Evolutionary conservation across 2,888 invertebrate genomes (phyloP).

Genomic region (Idaea straminata): DNA sequence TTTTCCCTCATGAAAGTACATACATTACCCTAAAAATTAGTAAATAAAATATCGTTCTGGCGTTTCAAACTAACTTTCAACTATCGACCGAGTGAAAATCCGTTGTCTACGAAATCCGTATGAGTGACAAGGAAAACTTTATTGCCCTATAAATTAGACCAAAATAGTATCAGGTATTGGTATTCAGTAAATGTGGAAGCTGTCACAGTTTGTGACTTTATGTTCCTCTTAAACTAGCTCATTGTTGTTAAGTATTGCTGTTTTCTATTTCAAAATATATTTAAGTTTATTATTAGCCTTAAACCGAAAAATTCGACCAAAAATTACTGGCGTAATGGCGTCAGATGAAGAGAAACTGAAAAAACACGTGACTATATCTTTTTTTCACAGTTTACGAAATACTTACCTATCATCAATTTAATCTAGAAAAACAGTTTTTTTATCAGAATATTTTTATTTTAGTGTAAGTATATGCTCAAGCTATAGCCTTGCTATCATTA

Average conservation of each 20-base stretch:
- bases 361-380: too few species aligned
- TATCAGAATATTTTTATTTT: too few species aligned
- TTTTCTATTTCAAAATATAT: constrained; percentile 18
- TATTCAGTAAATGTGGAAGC: constrained; percentile 68
- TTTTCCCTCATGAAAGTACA: too few species aligned
- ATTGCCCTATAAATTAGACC: constrained; percentile 74
- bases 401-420: too few species aligned
- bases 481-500: too few species aligned
- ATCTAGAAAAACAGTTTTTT: too few species aligned
- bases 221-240: constrained; percentile 41
- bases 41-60: too few species aligned
- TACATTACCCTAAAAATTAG: too few species aligned
- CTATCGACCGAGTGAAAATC: not conserved
- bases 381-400: too few species aligned
- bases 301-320: not conserved
- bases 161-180: constrained; percentile 63
- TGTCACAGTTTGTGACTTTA: constrained; percentile 65
- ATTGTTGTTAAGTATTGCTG: constrained; percentile 20
- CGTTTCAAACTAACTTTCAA: not conserved
- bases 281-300: not conserved
- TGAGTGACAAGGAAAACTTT: constrained; percentile 79
- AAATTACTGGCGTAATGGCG: too few species aligned
- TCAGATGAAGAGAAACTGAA: too few species aligned
- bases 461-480: too few species aligned
- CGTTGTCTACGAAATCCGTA: constrained; percentile 14